A percentile compares a stretch with the other conserved stretches of the same genome.
These are phyloP conservation scores for Ischnus inquisitorius DNA, from an alignment of 2,888 invertebrate species.

Conservation along the genomic window DNA sequence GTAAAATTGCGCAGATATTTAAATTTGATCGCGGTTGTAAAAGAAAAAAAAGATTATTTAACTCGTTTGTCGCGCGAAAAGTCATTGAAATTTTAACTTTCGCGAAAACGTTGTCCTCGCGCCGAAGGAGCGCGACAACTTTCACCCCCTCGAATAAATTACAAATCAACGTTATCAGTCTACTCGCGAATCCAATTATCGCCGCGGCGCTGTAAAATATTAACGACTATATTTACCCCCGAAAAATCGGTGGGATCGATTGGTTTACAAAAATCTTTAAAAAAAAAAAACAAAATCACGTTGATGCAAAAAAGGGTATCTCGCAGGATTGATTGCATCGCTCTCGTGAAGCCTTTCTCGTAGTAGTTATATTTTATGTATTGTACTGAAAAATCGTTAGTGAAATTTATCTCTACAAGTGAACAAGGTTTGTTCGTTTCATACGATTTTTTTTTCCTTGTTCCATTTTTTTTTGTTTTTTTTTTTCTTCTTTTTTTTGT, in stretches of 20 bases:
- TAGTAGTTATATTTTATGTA: conserved; percentile 1
- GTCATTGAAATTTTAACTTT: background rate
- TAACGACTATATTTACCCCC: background rate
- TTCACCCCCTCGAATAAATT: conserved; percentile 1
- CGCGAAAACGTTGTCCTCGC: background rate
- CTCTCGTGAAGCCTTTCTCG: conserved; percentile 9
- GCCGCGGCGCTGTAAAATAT: conserved; percentile 16
- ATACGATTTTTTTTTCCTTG: background rate
- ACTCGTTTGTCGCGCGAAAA: background rate
- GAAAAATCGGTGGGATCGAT: background rate
- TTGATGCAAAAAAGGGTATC: conserved; percentile 8
- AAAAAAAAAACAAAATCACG: no score
- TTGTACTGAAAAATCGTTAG: background rate
- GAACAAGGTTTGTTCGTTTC: background rate
- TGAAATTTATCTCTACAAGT: background rate
- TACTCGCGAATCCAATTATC: conserved; percentile 3
- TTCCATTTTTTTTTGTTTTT: no score
- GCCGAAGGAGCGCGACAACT: background rate
- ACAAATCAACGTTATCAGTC: conserved; percentile 26
- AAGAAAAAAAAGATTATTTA: background rate
- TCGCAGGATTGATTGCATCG: conserved; percentile 14
- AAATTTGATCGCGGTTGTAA: background rate
- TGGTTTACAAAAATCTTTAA: conserved; percentile 40
- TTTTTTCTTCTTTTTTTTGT: no score
- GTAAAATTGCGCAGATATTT: background rate